Base-by-base conservation (phyloP, 2,888 invertebrate species). In the Xestia ashworthii region DNA sequence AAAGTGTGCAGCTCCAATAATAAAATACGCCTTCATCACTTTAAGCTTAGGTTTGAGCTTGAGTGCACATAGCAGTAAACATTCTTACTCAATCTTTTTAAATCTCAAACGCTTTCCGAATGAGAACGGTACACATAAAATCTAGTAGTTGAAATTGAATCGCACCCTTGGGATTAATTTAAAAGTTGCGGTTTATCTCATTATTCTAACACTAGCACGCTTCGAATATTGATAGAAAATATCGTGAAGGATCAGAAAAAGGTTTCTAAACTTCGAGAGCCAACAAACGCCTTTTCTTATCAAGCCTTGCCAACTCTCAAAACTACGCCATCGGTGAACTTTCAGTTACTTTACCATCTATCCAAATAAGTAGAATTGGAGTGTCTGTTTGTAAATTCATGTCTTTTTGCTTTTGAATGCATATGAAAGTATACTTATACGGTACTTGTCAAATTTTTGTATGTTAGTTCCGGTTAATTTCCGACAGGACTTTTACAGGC, bases 21-120 rank as follows among this genome's bases (percentile, higher is more conserved):
- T 77, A 87, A 77, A 84, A 84, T 73, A 72, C 87, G 66, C 41
- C 71, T 79, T 84, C 66, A 75, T 71, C 55, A 16, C 73, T 64
- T 76, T 74, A 77, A 74, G 66, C 62, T 81, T 53, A 62, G 58
- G 19, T 67, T 58, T 53, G 38, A 82, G 72, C 65, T 64, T 74
- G 79, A 71, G 60, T 78, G 74, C 71, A 82, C 62, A 66, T n/a
- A 71, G 25, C 76, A 66, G 69, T 68, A 74, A 79, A 82, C 53
- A 81, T 76, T 82, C 75, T 84, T 69, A 84, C 76, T 78, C 81
- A 80, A 84, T 80, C 60, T 84, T 81, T 81, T 70, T 73, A 82
- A 84, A 84, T 84, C 74, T 72, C 75, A 70, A 78, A 76, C 38
- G 81, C 38, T 68, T 73, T 80, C 58, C 38, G 32, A 64, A 81